phyloP scores from a whole-genome alignment of 1,140 invertebrate species.

The Micrasema minimum region DNA sequence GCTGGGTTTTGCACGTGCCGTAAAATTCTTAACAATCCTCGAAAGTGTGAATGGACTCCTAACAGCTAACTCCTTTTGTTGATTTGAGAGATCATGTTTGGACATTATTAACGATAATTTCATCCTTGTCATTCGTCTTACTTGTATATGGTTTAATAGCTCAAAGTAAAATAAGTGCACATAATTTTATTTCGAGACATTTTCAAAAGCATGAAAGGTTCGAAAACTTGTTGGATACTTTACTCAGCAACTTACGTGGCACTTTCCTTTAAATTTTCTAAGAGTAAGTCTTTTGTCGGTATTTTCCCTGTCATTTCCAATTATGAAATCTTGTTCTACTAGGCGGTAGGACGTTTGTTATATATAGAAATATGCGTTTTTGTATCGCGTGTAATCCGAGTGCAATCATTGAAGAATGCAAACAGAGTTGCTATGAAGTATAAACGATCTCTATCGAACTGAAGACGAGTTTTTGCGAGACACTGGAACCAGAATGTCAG shows the following conservation, averaged over 20 bases:
- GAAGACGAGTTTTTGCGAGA: constrained; percentile 19
- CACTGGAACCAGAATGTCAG: constrained; percentile 19
- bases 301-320: constrained; percentile 18
- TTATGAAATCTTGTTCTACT: constrained; percentile 10
- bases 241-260: neutral
- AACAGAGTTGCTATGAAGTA: constrained; percentile 6
- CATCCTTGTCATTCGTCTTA: too few relatives aligned
- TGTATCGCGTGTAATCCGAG: neutral
- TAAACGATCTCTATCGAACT: constrained; percentile 23
- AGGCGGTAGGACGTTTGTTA: neutral
- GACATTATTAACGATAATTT: too few relatives aligned
- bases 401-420: constrained; percentile 8
- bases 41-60: too few relatives aligned
- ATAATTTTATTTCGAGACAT: too few relatives aligned
- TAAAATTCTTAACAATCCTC: too few relatives aligned
- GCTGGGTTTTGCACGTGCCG: too few relatives aligned
- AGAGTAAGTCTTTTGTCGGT: neutral
- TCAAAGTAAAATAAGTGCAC: too few relatives aligned
- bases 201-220: too few relatives aligned
- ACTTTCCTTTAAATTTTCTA: constrained; percentile 13
- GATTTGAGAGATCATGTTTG: too few relatives aligned
- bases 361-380: constrained; percentile 1
- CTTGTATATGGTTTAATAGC: too few relatives aligned
- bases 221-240: too few relatives aligned
- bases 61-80: too few relatives aligned